Conservation (phyloP, 2,888 invertebrate species). For the Leucophenga maculata region DNA sequence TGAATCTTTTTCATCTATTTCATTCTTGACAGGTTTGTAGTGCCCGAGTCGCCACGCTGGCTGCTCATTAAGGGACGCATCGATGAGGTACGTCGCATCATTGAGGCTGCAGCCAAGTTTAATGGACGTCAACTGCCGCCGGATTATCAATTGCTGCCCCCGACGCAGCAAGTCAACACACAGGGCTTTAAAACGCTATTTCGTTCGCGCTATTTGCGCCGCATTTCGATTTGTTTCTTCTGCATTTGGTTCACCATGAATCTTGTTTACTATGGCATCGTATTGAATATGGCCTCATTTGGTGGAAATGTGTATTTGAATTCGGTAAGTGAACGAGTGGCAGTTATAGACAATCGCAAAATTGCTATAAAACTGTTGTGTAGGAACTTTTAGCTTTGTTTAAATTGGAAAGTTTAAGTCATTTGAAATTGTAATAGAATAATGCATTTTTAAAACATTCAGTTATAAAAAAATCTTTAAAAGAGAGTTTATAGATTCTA, state of each 20-base stretch:
- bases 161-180: conserved; percentile 73
- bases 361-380: too few species aligned
- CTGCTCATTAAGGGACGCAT: conserved; percentile 80
- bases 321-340: conserved; percentile 74
- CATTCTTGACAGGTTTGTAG: conserved; percentile 76
- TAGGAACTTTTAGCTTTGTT: too few species aligned
- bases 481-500: too few species aligned
- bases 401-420: too few species aligned
- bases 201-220: conserved; percentile 77
- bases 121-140: conserved; percentile 79
- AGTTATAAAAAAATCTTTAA: too few species aligned
- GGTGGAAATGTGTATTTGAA: conserved; percentile 84
- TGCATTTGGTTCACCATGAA: conserved; percentile 83
- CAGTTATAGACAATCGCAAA: too few species aligned
- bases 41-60: conserved; percentile 88
- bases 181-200: conserved; percentile 79
- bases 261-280: conserved; percentile 74
- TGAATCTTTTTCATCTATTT: conserved; percentile 20
- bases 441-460: too few species aligned
- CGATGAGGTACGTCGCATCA: conserved; percentile 79
- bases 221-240: conserved; percentile 80
- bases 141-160: conserved; percentile 79
- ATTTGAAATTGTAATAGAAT: too few species aligned
- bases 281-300: conserved; percentile 83
- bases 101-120: conserved; percentile 78